Conservation (phyloP, 2,113 vertebrate species). For the Grammomys dolichurus region DNA sequence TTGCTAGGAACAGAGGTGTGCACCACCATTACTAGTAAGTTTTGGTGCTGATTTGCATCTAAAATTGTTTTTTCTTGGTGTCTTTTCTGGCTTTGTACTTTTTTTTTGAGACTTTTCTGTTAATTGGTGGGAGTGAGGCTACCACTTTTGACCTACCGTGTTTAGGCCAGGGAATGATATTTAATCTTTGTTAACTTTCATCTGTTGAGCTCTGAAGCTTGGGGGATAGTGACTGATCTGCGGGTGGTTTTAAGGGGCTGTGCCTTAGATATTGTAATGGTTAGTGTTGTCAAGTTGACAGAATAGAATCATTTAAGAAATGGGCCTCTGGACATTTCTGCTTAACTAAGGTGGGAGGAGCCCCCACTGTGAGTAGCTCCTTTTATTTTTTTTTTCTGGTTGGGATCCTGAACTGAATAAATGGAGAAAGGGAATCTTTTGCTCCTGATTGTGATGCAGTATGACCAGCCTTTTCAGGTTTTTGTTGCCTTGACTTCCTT, state of each 20-base stretch:
- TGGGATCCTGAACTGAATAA: background rate
- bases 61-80: background rate
- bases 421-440: background rate
- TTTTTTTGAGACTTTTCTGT: slow-evolving; percentile 38
- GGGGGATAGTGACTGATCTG: background rate
- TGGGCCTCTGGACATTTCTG: background rate
- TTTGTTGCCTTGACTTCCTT: background rate
- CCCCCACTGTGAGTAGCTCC: background rate
- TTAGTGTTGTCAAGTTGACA: background rate
- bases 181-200: slow-evolving; percentile 31
- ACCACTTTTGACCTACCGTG: background rate
- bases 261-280: background rate
- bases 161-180: background rate
- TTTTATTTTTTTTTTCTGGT: background rate
- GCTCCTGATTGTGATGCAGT: background rate
- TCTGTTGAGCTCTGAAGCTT: background rate
- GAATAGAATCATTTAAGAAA: background rate
- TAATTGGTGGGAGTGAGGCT: background rate
- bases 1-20: background rate
- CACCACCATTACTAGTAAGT: background rate
- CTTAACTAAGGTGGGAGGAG: background rate
- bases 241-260: background rate
- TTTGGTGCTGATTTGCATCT: background rate
- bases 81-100: background rate
- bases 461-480: background rate